Percentiles rank a stretch among this genome's conserved stretches.
phyloP scores from a whole-genome alignment of 2,113 vertebrate species.

The Pimephales promelas region DNA sequence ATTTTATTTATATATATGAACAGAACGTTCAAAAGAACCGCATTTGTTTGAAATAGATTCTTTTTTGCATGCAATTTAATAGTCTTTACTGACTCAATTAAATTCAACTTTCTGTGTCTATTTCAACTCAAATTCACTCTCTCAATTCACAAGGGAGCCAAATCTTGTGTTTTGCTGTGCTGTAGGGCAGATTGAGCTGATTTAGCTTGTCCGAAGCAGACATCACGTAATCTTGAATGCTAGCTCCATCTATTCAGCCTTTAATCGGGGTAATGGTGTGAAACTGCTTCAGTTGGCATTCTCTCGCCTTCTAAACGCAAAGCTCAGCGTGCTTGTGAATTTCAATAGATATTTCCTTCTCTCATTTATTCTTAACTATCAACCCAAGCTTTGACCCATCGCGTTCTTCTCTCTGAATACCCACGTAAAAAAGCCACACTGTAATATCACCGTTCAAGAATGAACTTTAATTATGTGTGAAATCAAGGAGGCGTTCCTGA shows the following conservation, averaged over 20 bases:
- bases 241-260: neutral
- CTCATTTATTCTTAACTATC: neutral
- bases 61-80: no score
- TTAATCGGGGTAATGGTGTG: slow-evolving; percentile 40
- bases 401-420: neutral
- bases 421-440: neutral
- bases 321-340: slow-evolving; percentile 6
- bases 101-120: neutral
- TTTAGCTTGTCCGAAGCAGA: slow-evolving; percentile 7
- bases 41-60: no score
- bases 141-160: no score
- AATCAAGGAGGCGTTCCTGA: slow-evolving; percentile 12
- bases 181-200: neutral
- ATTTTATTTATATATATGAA: no score
- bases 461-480: slow-evolving; percentile 42
- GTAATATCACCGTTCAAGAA: slow-evolving; percentile 5
- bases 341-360: slow-evolving; percentile 6
- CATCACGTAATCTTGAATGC: slow-evolving; percentile 2
- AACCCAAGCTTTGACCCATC: neutral
- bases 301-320: slow-evolving; percentile 44
- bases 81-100: no score
- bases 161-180: neutral
- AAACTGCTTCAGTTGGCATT: slow-evolving; percentile 64
- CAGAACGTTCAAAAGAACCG: no score
- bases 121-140: neutral